Percentiles rank a stretch among this genome's conserved stretches.
Conservation (phyloP, 1,140 invertebrate species). For the Myzus persicae region DNA sequence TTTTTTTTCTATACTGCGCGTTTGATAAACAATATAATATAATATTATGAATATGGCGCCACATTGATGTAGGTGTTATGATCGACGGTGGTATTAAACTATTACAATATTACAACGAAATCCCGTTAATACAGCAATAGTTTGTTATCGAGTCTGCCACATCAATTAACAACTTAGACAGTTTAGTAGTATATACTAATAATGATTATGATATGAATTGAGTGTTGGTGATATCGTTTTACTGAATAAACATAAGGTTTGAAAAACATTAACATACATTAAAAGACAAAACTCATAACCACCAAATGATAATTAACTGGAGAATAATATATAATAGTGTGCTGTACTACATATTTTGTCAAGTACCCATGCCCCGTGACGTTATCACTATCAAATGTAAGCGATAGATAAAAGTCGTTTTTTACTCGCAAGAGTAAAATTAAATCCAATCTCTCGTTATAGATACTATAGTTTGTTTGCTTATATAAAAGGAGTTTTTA, state of each 20-base stretch:
- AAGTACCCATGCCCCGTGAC: background rate
- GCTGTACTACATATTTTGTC: background rate
- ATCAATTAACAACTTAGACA: background rate
- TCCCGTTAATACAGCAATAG: background rate
- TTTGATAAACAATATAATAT: background rate
- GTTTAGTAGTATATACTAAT: background rate
- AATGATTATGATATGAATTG: background rate
- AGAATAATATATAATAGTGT: background rate
- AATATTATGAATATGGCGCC: background rate
- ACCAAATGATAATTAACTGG: background rate
- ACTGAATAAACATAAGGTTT: background rate
- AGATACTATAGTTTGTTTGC: background rate
- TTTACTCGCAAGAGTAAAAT: background rate
- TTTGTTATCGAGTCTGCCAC: background rate
- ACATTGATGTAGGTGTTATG: background rate
- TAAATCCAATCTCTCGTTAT: background rate
- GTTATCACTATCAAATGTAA: background rate
- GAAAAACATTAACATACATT: background rate
- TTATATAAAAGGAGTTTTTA: background rate
- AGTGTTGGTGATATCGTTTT: background rate
- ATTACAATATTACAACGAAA: background rate
- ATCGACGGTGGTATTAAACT: background rate
- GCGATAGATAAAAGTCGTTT: background rate
- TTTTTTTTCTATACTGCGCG: background rate
- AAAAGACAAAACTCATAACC: background rate